These are phyloP conservation scores for Saccostrea cuccullata DNA, from an alignment of 1,140 invertebrate genomes.

Conservation along the genomic window DNA sequence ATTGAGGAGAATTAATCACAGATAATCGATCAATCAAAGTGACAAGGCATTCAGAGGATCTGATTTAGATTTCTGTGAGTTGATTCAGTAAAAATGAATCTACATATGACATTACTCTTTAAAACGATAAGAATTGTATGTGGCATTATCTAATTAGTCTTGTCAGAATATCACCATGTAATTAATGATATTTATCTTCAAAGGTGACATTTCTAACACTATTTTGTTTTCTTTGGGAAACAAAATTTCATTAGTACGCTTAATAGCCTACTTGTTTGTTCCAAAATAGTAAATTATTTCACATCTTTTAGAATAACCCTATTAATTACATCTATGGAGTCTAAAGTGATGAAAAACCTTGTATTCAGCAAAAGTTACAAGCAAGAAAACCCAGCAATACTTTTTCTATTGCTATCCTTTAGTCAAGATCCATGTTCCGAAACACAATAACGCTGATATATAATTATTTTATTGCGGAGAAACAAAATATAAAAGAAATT, in stretches of 20 bases:
- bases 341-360: too few relatives aligned
- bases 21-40: neutral
- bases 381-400: too few relatives aligned
- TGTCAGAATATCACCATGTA: conserved; percentile 14
- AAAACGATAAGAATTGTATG: neutral
- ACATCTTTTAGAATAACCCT: too few relatives aligned
- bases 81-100: conserved; percentile 1
- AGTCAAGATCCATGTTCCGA: too few relatives aligned
- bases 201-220: neutral
- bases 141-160: neutral
- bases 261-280: neutral
- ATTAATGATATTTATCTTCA: neutral
- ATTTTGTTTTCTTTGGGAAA: neutral
- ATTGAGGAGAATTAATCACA: neutral
- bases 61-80: neutral
- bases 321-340: too few relatives aligned
- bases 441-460: too few relatives aligned
- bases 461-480: too few relatives aligned
- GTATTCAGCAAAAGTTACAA: too few relatives aligned
- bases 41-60: neutral
- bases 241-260: neutral
- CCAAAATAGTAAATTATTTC: too few relatives aligned
- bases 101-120: neutral
- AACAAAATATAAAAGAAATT: too few relatives aligned
- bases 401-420: too few relatives aligned